Percentiles rank a stretch among this genome's conserved stretches.
phyloP scores from a whole-genome alignment of 2,797 vertebrate genomes.

The Acanthurus lineatus region DNA sequence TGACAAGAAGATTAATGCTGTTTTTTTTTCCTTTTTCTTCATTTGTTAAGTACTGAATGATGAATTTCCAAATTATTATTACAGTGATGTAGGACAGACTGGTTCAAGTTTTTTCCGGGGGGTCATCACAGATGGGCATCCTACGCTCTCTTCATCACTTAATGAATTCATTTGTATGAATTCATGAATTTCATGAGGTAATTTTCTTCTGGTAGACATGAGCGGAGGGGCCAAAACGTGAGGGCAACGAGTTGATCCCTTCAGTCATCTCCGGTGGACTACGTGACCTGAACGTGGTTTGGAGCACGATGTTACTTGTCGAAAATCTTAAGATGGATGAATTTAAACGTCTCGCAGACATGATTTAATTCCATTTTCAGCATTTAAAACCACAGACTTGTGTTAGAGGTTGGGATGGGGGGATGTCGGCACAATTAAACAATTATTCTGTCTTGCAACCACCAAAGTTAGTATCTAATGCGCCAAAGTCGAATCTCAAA shows the following conservation, averaged over 20 bases:
- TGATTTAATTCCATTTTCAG: too few species aligned
- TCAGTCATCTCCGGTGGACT: neutral
- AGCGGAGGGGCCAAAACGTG: neutral
- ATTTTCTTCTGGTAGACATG: neutral
- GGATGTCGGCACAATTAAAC: too few species aligned
- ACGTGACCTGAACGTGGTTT: neutral
- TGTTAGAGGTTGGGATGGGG: too few species aligned
- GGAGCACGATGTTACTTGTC: too few species aligned
- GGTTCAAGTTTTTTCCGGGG: neutral
- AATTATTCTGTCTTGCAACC: too few species aligned
- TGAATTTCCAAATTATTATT: slow-evolving; percentile 11
- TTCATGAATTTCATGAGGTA: slow-evolving; percentile 36
- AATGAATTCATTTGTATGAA: slow-evolving; percentile 35
- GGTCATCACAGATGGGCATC: slow-evolving; percentile 8
- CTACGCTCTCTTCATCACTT: slow-evolving; percentile 12
- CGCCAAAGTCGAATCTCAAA: too few species aligned
- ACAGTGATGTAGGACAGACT: neutral
- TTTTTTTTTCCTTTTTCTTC: neutral
- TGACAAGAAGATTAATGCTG: slow-evolving; percentile 25
- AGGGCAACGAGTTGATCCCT: slow-evolving; percentile 5
- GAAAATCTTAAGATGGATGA: neutral
- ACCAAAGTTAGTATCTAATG: too few species aligned
- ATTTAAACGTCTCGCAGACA: neutral
- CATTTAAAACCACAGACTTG: too few species aligned
- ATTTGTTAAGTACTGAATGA: neutral